Evolutionary conservation across 1,140 invertebrate species (phyloP).

Genomic region (Lordiphosa clarofinis): DNA sequence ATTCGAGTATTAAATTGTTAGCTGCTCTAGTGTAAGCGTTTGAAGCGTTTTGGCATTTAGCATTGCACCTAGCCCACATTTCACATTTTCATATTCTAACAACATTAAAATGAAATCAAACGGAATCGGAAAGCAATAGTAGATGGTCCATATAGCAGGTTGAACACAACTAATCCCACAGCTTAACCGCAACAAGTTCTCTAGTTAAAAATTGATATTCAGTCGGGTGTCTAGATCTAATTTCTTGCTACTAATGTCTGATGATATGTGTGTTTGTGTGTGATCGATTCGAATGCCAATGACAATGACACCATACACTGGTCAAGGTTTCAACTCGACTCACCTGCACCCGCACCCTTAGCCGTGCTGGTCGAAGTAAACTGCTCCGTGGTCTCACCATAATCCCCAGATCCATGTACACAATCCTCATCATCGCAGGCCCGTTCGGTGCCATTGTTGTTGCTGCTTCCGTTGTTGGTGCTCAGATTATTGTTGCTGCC

Average conservation of each 20-base stretch:
- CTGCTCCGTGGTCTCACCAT: constrained; percentile 83
- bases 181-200: constrained; percentile 32
- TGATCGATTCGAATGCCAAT: constrained; percentile 71
- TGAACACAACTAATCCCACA: constrained; percentile 27
- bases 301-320: constrained; percentile 61
- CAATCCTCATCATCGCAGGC: constrained; percentile 92
- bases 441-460: constrained; percentile 79
- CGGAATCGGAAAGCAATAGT: not conserved
- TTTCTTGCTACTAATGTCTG: constrained; percentile 53
- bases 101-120: constrained; percentile 15
- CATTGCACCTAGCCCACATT: constrained; percentile 10
- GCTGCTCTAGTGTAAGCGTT: constrained; percentile 45
- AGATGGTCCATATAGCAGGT: not conserved
- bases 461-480: constrained; percentile 19
- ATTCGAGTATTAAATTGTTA: constrained; percentile 14
- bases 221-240: constrained; percentile 22
- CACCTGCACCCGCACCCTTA: constrained; percentile 81
- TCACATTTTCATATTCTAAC: constrained; percentile 31
- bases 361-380: constrained; percentile 83
- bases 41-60: constrained; percentile 31
- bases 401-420: constrained; percentile 86
- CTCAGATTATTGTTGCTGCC: constrained; percentile 35
- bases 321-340: constrained; percentile 32
- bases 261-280: constrained; percentile 41
- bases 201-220: constrained; percentile 31